Conservation (phyloP, 2,888 invertebrate genomes). For the Microctonus hyperodae region DNA sequence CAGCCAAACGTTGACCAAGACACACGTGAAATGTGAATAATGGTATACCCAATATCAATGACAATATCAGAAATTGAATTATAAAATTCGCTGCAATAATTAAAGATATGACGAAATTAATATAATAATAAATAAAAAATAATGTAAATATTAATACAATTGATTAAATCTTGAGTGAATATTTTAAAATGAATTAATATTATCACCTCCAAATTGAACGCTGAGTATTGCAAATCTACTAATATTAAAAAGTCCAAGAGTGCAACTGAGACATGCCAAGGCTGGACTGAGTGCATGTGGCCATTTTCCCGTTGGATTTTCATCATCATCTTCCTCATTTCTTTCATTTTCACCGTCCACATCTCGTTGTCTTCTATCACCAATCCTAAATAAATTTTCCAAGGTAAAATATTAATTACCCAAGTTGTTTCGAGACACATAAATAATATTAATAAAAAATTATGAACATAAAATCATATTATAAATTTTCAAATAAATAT, state of each 20-base stretch:
- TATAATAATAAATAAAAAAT: not conserved
- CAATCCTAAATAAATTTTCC: constrained; percentile 60
- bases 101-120: not conserved
- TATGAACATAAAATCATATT: no score
- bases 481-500: not conserved
- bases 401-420: constrained; percentile 8
- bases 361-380: constrained; percentile 65
- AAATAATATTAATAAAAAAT: no score
- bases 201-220: constrained; percentile 82
- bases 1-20: constrained; percentile 82
- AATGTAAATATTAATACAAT: not conserved
- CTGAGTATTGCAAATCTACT: constrained; percentile 87
- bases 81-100: constrained; percentile 78
- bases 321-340: constrained; percentile 57
- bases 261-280: constrained; percentile 84
- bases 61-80: constrained; percentile 85
- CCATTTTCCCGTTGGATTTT: constrained; percentile 70
- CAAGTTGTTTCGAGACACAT: not conserved
- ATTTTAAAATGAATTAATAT: no score
- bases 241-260: constrained; percentile 87
- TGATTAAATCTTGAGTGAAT: no score
- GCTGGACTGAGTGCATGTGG: constrained; percentile 79
- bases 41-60: constrained; percentile 83
- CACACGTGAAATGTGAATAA: constrained; percentile 85
- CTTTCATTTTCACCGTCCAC: constrained; percentile 59